These are phyloP conservation scores for Pseudomyrmex sp. DNA, from an alignment of 1,140 invertebrate genomes.

Conservation along the genomic window DNA sequence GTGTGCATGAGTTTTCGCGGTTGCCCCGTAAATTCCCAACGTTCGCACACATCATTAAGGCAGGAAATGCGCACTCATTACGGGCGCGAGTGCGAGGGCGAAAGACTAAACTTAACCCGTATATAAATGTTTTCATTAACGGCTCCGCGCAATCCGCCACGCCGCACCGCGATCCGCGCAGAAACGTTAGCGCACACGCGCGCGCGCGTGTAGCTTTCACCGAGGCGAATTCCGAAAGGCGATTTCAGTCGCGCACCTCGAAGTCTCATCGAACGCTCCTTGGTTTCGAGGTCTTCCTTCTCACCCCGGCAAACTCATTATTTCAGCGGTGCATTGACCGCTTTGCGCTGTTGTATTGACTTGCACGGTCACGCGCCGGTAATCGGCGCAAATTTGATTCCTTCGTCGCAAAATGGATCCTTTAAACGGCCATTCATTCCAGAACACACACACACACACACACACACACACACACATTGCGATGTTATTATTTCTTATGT, in stretches of 20 bases:
- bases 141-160: slow-evolving; percentile 13
- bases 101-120: neutral
- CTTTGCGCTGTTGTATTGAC: slow-evolving; percentile 40
- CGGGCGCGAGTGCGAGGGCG: neutral
- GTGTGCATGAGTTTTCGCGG: too few species aligned
- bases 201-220: slow-evolving; percentile 3
- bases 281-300: slow-evolving; percentile 6
- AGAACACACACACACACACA: neutral
- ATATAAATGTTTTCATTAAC: slow-evolving; percentile 47
- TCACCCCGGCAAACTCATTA: slow-evolving; percentile 42
- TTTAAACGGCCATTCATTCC: slow-evolving; percentile 8
- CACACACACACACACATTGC: too few species aligned
- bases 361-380: slow-evolving; percentile 54
- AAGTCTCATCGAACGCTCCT: slow-evolving; percentile 45
- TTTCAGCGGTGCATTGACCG: slow-evolving; percentile 51
- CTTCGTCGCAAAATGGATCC: slow-evolving; percentile 34
- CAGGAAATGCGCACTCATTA: neutral
- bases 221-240: slow-evolving; percentile 48
- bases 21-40: too few species aligned
- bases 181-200: neutral
- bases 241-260: slow-evolving; percentile 35
- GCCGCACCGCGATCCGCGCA: neutral
- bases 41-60: too few species aligned
- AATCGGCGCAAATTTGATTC: slow-evolving; percentile 58
- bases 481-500: too few species aligned